phyloP scores from a whole-genome alignment of 1,140 invertebrate species.

The Cylas formicarius region DNA sequence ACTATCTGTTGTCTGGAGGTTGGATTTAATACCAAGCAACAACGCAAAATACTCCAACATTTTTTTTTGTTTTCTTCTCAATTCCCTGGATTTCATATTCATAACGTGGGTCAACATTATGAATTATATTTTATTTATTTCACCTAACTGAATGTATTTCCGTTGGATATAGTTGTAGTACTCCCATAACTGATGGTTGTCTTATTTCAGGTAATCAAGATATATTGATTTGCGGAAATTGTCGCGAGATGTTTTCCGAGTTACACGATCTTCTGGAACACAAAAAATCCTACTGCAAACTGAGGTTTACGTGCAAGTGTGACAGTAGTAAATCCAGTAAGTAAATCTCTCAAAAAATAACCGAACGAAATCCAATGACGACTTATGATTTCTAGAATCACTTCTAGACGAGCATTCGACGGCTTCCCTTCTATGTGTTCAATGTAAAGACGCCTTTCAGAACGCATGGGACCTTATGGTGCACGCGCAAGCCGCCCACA shows the following conservation, averaged over 20 bases:
- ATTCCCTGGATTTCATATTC: no score
- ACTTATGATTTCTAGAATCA: constrained; percentile 31
- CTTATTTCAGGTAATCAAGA: constrained; percentile 68
- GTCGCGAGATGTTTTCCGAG: constrained; percentile 74
- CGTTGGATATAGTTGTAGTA: no score
- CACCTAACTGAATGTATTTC: no score
- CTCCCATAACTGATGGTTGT: no score
- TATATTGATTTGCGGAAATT: constrained; percentile 83
- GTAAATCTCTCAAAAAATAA: constrained; percentile 13
- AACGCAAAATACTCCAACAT: no score
- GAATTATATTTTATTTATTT: no score
- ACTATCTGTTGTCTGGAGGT: no score
- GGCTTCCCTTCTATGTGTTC: constrained; percentile 56
- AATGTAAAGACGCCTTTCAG: constrained; percentile 69
- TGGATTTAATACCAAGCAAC: no score
- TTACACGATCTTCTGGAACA: constrained; percentile 76
- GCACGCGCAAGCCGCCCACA: constrained; percentile 70
- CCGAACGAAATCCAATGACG: neutral
- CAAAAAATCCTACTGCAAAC: constrained; percentile 78
- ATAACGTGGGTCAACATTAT: no score
- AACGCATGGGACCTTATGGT: constrained; percentile 76
- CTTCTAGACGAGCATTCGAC: constrained; percentile 34
- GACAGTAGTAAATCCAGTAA: constrained; percentile 45
- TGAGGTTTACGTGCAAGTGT: constrained; percentile 79
- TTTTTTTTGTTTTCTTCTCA: no score